These are phyloP conservation scores for Metopia argyrocephala DNA, from an alignment of 2,888 invertebrate species.

Conservation along the genomic window DNA sequence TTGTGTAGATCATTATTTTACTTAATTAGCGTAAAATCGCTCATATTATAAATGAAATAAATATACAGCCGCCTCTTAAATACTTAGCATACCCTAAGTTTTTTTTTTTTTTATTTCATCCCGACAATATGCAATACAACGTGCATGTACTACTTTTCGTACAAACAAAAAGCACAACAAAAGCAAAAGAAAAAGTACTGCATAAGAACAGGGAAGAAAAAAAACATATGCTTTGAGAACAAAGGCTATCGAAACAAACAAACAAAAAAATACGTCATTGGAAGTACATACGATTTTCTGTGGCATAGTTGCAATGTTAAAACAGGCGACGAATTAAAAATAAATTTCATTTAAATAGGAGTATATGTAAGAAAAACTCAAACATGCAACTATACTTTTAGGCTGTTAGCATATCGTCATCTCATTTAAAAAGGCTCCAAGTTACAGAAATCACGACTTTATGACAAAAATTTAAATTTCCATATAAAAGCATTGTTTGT, in stretches of 20 bases:
- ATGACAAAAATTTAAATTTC: too few species aligned
- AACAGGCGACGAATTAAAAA: constrained; percentile 23
- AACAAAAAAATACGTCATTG: constrained; percentile 19
- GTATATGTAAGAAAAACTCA: not conserved
- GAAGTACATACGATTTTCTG: constrained; percentile 31
- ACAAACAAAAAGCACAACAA: constrained; percentile 16
- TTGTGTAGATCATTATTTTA: constrained; percentile 36
- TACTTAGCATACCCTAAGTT: not conserved
- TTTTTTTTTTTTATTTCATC: not conserved
- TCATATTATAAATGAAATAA: not conserved
- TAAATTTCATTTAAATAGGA: too few species aligned
- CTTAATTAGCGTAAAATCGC: constrained; percentile 46
- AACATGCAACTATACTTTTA: not conserved
- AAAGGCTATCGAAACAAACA: constrained; percentile 29
- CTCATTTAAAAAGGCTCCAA: too few species aligned
- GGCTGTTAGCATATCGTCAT: too few species aligned
- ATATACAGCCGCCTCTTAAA: not conserved
- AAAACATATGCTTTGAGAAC: constrained; percentile 21
- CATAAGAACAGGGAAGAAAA: not conserved
- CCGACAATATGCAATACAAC: constrained; percentile 8
- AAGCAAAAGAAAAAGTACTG: not conserved
- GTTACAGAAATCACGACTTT: too few species aligned
- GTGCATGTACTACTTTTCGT: constrained; percentile 26
- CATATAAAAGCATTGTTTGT: too few species aligned
- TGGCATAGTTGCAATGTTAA: constrained; percentile 31